phyloP scores from a whole-genome alignment of 2,797 vertebrate species.

The Gymnodraco acuticeps region DNA sequence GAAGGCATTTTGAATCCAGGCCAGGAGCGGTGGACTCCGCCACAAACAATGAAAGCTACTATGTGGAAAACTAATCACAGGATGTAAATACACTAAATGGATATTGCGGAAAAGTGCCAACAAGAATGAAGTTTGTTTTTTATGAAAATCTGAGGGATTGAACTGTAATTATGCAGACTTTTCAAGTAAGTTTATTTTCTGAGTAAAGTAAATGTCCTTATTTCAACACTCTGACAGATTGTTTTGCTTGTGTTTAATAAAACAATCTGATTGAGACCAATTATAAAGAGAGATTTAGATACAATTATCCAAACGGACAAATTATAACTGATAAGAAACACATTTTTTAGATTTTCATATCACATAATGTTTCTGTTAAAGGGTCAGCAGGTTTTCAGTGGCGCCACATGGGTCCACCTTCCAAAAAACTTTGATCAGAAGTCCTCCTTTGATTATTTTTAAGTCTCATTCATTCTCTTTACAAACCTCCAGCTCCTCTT shows the following conservation, averaged over 20 bases:
- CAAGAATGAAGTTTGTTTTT: background rate
- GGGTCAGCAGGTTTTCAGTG: background rate
- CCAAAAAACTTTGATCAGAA: slow-evolving; percentile 23
- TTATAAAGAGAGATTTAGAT: background rate
- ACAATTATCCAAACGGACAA: background rate
- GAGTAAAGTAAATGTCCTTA: background rate
- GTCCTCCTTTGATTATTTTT: slow-evolving; percentile 28
- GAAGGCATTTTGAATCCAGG: background rate
- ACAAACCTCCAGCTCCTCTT: slow-evolving; percentile 26
- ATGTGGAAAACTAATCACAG: background rate
- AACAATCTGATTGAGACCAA: background rate
- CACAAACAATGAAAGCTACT: background rate
- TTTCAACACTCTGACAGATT: background rate
- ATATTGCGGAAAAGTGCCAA: background rate
- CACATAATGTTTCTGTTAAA: slow-evolving; percentile 36
- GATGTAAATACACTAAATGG: background rate
- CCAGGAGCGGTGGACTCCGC: background rate
- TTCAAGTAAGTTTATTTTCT: background rate
- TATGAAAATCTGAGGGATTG: background rate
- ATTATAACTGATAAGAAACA: slow-evolving; percentile 26
- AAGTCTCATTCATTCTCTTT: slow-evolving; percentile 1
- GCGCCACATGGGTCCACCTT: slow-evolving; percentile 13
- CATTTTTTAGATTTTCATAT: slow-evolving; percentile 33
- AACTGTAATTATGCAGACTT: background rate
- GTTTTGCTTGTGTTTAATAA: background rate